Evolutionary conservation across 1,140 invertebrate species (phyloP), one percentile per base, ranked within the genome.

Genomic region (Nixonia krombeini): DNA sequence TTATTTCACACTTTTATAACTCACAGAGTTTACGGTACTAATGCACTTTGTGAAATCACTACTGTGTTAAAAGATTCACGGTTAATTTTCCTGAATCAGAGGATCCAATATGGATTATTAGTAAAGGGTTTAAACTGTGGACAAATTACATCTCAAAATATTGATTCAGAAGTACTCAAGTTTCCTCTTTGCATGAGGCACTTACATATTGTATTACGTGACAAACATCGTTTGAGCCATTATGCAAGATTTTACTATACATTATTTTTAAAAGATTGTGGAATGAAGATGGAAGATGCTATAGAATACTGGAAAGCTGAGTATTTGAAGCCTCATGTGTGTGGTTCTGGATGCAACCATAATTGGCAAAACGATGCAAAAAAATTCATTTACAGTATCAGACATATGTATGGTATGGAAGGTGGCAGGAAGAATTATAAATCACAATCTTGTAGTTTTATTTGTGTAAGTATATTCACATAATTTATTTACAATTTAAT

Each of bases 121-220:
- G 74, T 55, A 13, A 55, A 74, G 44, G 57, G 69, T 26, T 21
- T 38, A 18, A 29, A 5, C 10, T 29, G 55, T 51, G 74, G 75
- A 41, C 73, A 64, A 6, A 73, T 82, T 41, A 79, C 74, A n/a
- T 77, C 78, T 37, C 53, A 68, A 15, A 84, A 89, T 52, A 86
- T 90, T 45, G 83, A 89, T 57, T 15, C 76, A 47, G 75, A 89
- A 69, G 85, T 85, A 4, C 82, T 80, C 57, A 82, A 85, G 18
- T 94, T 93, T 83, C 93, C 93, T 12, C 87, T 89, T 0, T 94
- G 93, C 76, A 94, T 94, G 92, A 83, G 88, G 58, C 88, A 91
- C 72, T 81, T 94, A 37, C 91, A 93, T 73, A 73, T 84, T n/a
- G 67, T 81, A 37, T 70, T 94, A 26, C 72, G 87, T 37, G 85